Percentiles rank a stretch among this genome's conserved stretches.
phyloP scores from a whole-genome alignment of 2,888 invertebrate genomes.

The Brenthis daphne region DNA sequence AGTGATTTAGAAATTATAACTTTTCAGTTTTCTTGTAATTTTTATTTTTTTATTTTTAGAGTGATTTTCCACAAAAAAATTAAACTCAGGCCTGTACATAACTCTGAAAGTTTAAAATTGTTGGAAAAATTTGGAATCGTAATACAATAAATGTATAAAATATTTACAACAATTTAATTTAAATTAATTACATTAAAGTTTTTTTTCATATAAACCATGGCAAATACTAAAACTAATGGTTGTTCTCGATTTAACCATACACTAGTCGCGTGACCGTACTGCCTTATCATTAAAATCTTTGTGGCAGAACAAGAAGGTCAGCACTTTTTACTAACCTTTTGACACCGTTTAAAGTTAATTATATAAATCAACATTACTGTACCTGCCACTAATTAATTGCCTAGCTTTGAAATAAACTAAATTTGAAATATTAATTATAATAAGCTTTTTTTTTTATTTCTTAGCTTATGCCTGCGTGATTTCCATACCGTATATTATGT shows the following conservation, averaged over 20 bases:
- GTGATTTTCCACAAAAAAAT: too few species aligned
- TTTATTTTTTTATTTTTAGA: too few species aligned
- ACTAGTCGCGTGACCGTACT: constrained; percentile 22
- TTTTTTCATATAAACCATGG: background rate
- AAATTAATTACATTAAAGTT: too few species aligned
- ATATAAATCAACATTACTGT: constrained; percentile 23
- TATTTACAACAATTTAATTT: too few species aligned
- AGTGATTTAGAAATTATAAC: too few species aligned
- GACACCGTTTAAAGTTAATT: constrained; percentile 21
- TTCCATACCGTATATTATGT: too few species aligned
- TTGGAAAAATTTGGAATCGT: too few species aligned
- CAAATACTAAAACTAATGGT: background rate
- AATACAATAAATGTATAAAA: too few species aligned
- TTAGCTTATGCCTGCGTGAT: background rate
- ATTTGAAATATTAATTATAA: background rate
- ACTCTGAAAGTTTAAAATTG: too few species aligned
- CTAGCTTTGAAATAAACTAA: background rate
- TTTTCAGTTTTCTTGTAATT: too few species aligned
- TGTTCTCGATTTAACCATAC: constrained; percentile 13
- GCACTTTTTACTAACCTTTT: constrained; percentile 38
- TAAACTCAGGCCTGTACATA: too few species aligned
- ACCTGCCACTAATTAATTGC: constrained; percentile 21
- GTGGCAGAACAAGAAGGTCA: constrained; percentile 33
- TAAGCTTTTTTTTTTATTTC: background rate
- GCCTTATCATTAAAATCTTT: constrained; percentile 27